Percentiles rank a stretch among this genome's conserved stretches.
Conservation (phyloP, 2,888 invertebrate genomes). For the Pseudanteris insignis region DNA sequence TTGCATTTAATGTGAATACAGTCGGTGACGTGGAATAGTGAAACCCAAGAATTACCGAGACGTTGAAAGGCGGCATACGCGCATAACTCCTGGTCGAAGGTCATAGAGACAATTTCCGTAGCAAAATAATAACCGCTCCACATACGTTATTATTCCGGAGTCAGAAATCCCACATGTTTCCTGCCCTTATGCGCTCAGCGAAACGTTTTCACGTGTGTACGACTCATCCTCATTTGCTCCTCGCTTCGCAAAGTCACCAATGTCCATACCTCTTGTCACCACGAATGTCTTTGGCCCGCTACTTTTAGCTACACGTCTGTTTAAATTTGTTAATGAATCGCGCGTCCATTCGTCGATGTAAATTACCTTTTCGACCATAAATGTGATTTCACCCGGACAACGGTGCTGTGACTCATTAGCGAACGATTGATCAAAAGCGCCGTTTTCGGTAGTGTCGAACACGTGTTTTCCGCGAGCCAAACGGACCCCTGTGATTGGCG, state of each 20-base stretch:
- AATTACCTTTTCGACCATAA: slow-evolving; percentile 22
- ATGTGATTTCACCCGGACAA: slow-evolving; percentile 1
- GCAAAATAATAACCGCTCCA: too few species aligned
- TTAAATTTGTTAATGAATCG: slow-evolving; percentile 34
- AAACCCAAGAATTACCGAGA: too few species aligned
- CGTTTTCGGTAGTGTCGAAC: slow-evolving; percentile 17
- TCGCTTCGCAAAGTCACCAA: too few species aligned
- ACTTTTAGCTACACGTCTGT: slow-evolving; percentile 24
- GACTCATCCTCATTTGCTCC: too few species aligned
- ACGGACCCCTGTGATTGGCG: slow-evolving; percentile 5
- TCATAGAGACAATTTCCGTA: too few species aligned
- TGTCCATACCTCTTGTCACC: too few species aligned
- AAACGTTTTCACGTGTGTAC: slow-evolving; percentile 23
- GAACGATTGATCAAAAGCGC: slow-evolving; percentile 7
- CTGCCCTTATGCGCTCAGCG: slow-evolving; percentile 36
- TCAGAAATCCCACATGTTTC: slow-evolving; percentile 36
- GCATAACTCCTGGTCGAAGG: too few species aligned
- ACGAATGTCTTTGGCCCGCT: slow-evolving; percentile 13
- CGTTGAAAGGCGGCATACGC: too few species aligned
- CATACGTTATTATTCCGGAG: slow-evolving; percentile 26
- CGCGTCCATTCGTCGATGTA: slow-evolving; percentile 14
- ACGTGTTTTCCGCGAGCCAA: slow-evolving; percentile 10
- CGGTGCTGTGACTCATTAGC: slow-evolving; percentile 10
- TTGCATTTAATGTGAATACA: too few species aligned
- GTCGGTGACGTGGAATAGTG: too few species aligned